Base-by-base conservation (phyloP, 1,140 invertebrate species). In the Drosophila guanche region DNA sequence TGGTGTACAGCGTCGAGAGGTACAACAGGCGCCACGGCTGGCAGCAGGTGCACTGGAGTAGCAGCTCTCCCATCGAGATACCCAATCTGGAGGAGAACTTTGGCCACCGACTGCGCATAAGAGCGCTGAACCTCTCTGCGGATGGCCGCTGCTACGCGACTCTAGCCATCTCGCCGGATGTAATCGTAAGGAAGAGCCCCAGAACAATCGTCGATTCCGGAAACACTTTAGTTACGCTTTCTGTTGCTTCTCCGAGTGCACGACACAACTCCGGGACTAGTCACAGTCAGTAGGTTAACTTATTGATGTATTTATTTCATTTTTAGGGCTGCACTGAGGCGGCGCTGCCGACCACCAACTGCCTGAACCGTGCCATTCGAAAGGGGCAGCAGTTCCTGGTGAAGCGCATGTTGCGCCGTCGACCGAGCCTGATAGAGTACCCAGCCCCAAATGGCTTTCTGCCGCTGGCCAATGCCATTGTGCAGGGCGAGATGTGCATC, bases 311-410 rank as follows among this genome's bases (percentile, higher is more conserved):
- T 10, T 46, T 20, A 4, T 5, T 25, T 25, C 3, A 14, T 7
- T 41, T 10, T 7, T 14, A 85, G 81, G 81, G 61, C 8, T 74
- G 63, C 41, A 91, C 90, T 0, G 59, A 79, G 23, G 63, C 90
- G 2, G 52, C 84, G 3, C 42, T 63, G 20, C 90, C 90, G 0
- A 75, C 90, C 20, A 79, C 90, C 3, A 76, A 74, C 12, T 79
- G 78, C 22, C 52, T 91, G 43, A 75, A 86, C 65, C 80, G 88
- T 1, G 90, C 90, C 52, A 91, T 91, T 33, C 80, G 57, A 42
- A 91, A 91, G 29, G 89, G 85, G 3, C 88, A 91, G 46, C 90
- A 91, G 25, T 91, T 91, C 68, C 59, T 91, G 63, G 86, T 91
- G 3, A 91, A 91, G 42, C 88, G 90, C 10, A 89, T 91, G 63